Conservation (phyloP, 2,113 vertebrate genomes). For the Polyodon spathula region DNA sequence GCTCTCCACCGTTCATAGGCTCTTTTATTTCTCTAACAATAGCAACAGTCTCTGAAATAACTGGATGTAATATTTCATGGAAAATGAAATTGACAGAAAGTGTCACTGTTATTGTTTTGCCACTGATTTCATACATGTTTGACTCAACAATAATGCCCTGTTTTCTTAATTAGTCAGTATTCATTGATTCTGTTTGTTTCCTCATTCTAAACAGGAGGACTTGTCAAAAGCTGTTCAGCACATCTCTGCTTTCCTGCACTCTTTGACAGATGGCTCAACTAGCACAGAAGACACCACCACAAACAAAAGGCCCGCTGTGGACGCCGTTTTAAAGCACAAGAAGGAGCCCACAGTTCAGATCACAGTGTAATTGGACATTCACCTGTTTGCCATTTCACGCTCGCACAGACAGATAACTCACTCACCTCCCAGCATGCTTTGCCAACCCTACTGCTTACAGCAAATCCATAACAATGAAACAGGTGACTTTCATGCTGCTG, state of each 20-base stretch:
- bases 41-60: no score
- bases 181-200: slow-evolving; percentile 66
- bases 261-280: slow-evolving; percentile 62
- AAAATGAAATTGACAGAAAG: slow-evolving; percentile 10
- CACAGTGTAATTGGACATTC: slow-evolving; percentile 97
- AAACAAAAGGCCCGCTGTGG: slow-evolving; percentile 67
- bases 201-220: slow-evolving; percentile 69
- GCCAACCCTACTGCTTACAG: slow-evolving; percentile 85
- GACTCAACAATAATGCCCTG: slow-evolving; percentile 53
- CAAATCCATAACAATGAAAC: slow-evolving; percentile 99
- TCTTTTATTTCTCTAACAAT: slow-evolving; percentile 31
- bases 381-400: slow-evolving; percentile 91
- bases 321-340: slow-evolving; percentile 70
- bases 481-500: slow-evolving; percentile 99
- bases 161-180: slow-evolving; percentile 68
- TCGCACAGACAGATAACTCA: slow-evolving; percentile 86
- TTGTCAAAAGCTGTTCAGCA: slow-evolving; percentile 71
- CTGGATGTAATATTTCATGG: background rate
- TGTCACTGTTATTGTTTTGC: slow-evolving; percentile 32
- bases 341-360: slow-evolving; percentile 86
- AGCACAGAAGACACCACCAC: slow-evolving; percentile 43
- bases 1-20: slow-evolving; percentile 55
- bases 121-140: slow-evolving; percentile 48
- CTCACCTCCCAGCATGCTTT: slow-evolving; percentile 94
- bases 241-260: slow-evolving; percentile 62